Conservation (phyloP, 2,113 vertebrate genomes). For the Corydoras sp. region DNA sequence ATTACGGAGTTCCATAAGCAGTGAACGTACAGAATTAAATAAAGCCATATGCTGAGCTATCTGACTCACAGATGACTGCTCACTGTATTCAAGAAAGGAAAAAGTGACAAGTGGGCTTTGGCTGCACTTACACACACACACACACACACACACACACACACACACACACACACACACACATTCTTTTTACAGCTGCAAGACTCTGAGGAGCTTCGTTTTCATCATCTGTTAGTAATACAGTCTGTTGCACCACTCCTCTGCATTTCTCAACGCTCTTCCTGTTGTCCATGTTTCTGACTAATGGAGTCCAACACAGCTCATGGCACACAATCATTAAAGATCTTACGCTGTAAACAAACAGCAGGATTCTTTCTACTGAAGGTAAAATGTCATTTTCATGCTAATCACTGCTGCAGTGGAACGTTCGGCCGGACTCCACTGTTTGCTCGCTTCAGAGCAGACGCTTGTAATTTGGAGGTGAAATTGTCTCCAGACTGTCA, state of each 20-base stretch:
- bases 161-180: conserved; percentile 21
- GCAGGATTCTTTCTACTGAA: neutral
- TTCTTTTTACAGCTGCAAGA: conserved; percentile 40
- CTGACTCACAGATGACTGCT: conserved; percentile 46
- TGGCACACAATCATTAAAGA: neutral
- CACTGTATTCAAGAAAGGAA: conserved; percentile 40
- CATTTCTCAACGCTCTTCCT: conserved; percentile 21
- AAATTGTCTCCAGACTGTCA: too few relatives aligned
- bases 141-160: conserved; percentile 12
- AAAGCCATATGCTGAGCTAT: conserved; percentile 20
- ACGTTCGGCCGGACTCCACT: too few relatives aligned
- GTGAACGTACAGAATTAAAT: conserved; percentile 28
- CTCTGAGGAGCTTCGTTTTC: conserved; percentile 22
- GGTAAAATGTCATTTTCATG: neutral
- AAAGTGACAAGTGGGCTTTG: conserved; percentile 38
- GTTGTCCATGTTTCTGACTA: neutral
- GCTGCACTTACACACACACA: conserved; percentile 22
- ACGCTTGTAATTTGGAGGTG: too few relatives aligned
- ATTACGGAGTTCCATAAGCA: neutral
- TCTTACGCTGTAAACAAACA: neutral
- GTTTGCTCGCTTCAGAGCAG: too few relatives aligned
- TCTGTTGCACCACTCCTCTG: conserved; percentile 31
- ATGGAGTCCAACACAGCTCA: neutral
- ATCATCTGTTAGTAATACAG: conserved; percentile 48
- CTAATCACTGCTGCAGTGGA: too few relatives aligned